These are phyloP conservation scores for Lathronympha strigana DNA, from an alignment of 2,888 invertebrate species.

Conservation along the genomic window DNA sequence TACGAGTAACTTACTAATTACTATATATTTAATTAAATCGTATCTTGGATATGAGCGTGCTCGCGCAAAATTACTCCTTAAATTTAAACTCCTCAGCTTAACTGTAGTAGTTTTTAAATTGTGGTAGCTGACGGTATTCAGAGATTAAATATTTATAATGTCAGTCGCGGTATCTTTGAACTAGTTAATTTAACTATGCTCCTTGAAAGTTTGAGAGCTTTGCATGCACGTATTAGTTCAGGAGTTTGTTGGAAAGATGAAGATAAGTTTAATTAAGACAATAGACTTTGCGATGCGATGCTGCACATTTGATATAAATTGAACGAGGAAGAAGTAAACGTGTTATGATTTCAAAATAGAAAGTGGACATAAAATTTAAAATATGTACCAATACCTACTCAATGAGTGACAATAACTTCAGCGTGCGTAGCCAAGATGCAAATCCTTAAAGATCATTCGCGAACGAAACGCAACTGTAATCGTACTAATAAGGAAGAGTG, in stretches of 20 bases:
- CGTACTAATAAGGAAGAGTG: too few relatives aligned
- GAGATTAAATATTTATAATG: constrained; percentile 36
- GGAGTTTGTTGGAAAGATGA: constrained; percentile 42
- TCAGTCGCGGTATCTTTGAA: constrained; percentile 33
- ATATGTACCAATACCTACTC: too few relatives aligned
- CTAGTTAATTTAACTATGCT: constrained; percentile 37
- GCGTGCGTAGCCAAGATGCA: too few relatives aligned
- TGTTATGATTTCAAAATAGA: too few relatives aligned
- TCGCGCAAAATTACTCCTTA: constrained; percentile 15
- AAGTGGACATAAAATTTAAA: too few relatives aligned
- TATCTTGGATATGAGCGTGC: constrained; percentile 19
- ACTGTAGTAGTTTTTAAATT: constrained; percentile 30
- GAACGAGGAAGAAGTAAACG: too few relatives aligned
- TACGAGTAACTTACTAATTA: constrained; percentile 20
- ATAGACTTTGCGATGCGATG: constrained; percentile 30
- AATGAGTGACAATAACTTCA: too few relatives aligned
- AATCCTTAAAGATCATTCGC: too few relatives aligned
- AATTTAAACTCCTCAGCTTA: constrained; percentile 27
- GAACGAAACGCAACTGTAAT: too few relatives aligned
- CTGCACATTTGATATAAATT: too few relatives aligned
- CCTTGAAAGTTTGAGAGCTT: constrained; percentile 34
- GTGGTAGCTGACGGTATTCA: constrained; percentile 22
- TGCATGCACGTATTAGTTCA: constrained; percentile 36
- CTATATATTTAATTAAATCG: constrained; percentile 37
- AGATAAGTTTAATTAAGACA: constrained; percentile 48